Evolutionary conservation across 2,113 vertebrate genomes (phyloP), one percentile per base, ranked within the genome.

Genomic region (Choloepus hoffmanni): DNA sequence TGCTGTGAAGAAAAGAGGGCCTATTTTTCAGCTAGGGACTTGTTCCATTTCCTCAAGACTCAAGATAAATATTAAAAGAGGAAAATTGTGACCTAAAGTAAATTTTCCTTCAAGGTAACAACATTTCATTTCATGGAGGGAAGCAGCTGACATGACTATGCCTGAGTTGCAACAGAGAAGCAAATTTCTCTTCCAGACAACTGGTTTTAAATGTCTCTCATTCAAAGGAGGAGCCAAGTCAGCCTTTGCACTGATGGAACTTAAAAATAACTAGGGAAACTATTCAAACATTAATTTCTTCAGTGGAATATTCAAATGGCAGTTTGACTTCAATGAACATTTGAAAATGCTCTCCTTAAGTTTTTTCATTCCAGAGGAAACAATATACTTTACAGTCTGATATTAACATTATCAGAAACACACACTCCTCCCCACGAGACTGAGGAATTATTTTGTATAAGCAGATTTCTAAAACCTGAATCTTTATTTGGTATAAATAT

Each of bases 311-410:
- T 90, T 81, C 68, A 76, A 82, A 86, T 63, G 62, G 82, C 28
- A 70, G 14, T 93, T 92, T 81, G 26, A 85, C 30, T 77, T 81
- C 74, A 81, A 82, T 3, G n/a, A 79, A 82, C 67, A 74, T 84
- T 85, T 86, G 67, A 77, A 85, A 76, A 63, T 36, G n/a, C 3
- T 70, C 53, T 68, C n/a, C 58, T 70, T 68, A 30, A 23, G n/a
- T 58, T 40, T 82, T 93, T 74, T 36, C 60, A 82, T 82, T 93
- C 65, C 28, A 70, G 50, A 30, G 94, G n/a, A 93, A 89, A 82
- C 74, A 86, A 90, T 90, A 79, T 0, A 7, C 67, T 86, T 18
- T 24, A 24, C 58, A 55, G 10, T 67, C 26, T 84, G 15, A 85
- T 78, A 70, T 72, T 72, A 78, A 89, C 76, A 53, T 74, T 77